Percentiles rank a stretch among this genome's conserved stretches.
These are phyloP conservation scores for Andrena bucephala DNA, from an alignment of 2,888 invertebrate genomes.

Conservation along the genomic window DNA sequence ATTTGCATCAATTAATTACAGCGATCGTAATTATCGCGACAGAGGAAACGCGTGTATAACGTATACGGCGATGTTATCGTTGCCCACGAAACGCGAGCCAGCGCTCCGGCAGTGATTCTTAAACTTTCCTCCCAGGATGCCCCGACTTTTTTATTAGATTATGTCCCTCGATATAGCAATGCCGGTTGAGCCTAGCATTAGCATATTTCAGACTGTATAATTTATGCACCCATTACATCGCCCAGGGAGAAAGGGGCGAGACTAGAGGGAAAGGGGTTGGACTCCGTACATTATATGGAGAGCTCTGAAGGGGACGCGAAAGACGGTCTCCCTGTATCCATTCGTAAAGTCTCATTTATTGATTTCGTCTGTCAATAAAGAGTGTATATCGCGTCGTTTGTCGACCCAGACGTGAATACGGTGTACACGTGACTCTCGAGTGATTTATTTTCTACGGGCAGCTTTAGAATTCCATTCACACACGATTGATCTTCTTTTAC, in stretches of 20 bases:
- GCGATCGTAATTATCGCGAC: constrained; percentile 42
- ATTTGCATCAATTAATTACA: constrained; percentile 47
- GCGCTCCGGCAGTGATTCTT: constrained; percentile 36
- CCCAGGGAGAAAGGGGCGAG: constrained; percentile 54
- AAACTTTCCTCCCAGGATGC: constrained; percentile 50
- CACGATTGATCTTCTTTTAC: background rate
- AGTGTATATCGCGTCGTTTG: background rate
- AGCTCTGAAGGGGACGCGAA: constrained; percentile 41
- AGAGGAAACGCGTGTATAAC: background rate
- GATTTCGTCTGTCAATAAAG: constrained; percentile 61
- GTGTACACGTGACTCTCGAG: constrained; percentile 1
- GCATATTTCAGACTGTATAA: constrained; percentile 74
- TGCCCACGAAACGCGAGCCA: background rate
- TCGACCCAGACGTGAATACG: constrained; percentile 24
- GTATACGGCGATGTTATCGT: constrained; percentile 38
- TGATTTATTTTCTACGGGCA: constrained; percentile 14
- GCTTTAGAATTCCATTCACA: constrained; percentile 5
- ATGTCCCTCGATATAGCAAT: constrained; percentile 60
- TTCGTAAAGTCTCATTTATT: constrained; percentile 62
- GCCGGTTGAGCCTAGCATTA: constrained; percentile 68
- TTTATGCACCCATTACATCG: constrained; percentile 74
- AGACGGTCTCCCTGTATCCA: constrained; percentile 51
- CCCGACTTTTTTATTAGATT: constrained; percentile 67
- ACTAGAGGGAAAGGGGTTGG: constrained; percentile 64
- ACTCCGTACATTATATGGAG: constrained; percentile 56